Conservation (phyloP, 2,888 invertebrate species). For the Apamea anceps region DNA sequence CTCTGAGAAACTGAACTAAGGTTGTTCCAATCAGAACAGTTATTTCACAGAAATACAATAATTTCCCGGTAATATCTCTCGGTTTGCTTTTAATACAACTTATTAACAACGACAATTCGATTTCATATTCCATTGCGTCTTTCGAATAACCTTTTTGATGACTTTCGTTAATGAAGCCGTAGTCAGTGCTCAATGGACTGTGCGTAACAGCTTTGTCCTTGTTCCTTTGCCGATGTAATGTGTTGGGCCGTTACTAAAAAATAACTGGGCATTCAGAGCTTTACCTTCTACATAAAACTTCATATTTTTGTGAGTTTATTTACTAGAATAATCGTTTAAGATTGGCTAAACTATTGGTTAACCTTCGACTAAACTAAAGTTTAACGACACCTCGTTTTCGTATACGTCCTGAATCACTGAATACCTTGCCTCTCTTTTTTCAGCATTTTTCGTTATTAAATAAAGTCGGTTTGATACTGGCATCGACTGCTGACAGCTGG, state of each 20-base stretch:
- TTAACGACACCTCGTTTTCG: neutral
- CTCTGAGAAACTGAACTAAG: neutral
- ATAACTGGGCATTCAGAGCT: constrained; percentile 39
- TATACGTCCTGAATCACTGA: neutral
- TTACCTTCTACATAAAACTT: constrained; percentile 34
- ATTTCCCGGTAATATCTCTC: constrained; percentile 1
- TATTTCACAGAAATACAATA: neutral
- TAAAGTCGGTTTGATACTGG: neutral
- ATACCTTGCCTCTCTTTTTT: neutral
- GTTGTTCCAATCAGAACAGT: neutral
- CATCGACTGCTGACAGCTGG: neutral
- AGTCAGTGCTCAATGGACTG: constrained; percentile 56
- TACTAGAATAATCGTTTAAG: constrained; percentile 30
- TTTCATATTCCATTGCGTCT: constrained; percentile 62
- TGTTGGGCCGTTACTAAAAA: constrained; percentile 55
- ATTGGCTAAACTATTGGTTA: constrained; percentile 1
- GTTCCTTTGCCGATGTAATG: constrained; percentile 44
- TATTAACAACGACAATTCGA: constrained; percentile 51
- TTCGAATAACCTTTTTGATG: constrained; percentile 59
- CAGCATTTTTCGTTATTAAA: neutral
- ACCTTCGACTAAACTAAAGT: neutral
- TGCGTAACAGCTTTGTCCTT: constrained; percentile 32
- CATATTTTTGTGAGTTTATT: constrained; percentile 46
- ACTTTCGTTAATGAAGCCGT: constrained; percentile 60
- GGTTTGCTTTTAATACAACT: constrained; percentile 21